Evolutionary conservation across 1,140 invertebrate species (phyloP), one percentile per base, ranked within the genome.

Genomic region (Euura lappo): DNA sequence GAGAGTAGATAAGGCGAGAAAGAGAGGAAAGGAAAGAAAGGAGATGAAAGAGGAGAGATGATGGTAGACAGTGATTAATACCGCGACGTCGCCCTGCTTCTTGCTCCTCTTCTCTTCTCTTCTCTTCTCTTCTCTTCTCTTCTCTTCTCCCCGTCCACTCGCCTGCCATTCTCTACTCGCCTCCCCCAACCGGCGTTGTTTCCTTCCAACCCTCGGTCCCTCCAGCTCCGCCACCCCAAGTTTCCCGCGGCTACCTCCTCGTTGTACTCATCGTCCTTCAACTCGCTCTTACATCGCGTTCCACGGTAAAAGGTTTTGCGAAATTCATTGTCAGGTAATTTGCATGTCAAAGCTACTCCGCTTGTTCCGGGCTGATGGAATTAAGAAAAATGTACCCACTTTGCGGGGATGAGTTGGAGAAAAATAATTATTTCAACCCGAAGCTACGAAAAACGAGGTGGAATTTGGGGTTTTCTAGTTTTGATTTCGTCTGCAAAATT

Each of bases 271-370:
- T 71, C 70, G 68, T 68, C 13, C 65, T 51, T 70, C 71, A 51
- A 44, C 28, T 45, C 69, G 11, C 44, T 68, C 28, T 44, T 68
- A 28, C 44, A 68, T 68, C 74, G 76, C 81, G 51, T 80, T 81
- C 80, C 78, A 77, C 81, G 82, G 83, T 87, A 87, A 87, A 87
- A 87, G 85, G 85, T 87, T 86, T 87, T 86, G 83, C 83, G 84
- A 87, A 87, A 87, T 87, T 87, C 85, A 87, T 87, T 87, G 85
- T 87, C 85, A 82, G 79, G 71, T 80, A 85, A 87, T 87, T 87
- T 87, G 82, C 85, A 87, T 87, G 80, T 86, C 85, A 87, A 86
- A 86, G 84, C 78, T 77, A 76, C 71, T 70, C 65, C 45, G 42
- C 69, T 60, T 42, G 69, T 70, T 13, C 69, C 45, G 69, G 75